phyloP scores from a whole-genome alignment of 2,888 invertebrate genomes.

The Bhutanitis thaidina region DNA sequence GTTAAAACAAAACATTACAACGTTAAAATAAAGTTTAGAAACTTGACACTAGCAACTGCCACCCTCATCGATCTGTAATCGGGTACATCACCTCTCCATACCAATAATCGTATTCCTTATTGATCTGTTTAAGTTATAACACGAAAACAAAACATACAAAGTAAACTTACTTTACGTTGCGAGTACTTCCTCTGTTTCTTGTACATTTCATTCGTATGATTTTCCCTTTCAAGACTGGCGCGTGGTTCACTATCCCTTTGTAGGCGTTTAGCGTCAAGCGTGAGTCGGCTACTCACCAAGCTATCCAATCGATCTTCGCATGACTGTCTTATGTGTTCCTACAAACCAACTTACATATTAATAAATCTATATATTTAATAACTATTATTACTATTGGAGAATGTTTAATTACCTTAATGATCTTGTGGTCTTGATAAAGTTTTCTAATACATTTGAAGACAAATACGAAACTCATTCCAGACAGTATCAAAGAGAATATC shows the following conservation, averaged over 20 bases:
- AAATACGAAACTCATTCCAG: constrained; percentile 93
- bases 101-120: too few relatives aligned
- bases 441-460: constrained; percentile 93
- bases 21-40: too few relatives aligned
- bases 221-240: constrained; percentile 66
- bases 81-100: too few relatives aligned
- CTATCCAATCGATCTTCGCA: constrained; percentile 87
- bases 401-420: constrained; percentile 85
- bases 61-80: too few relatives aligned
- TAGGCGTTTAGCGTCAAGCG: constrained; percentile 56
- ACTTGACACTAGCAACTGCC: too few relatives aligned
- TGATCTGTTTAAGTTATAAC: too few relatives aligned
- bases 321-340: constrained; percentile 84
- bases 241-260: constrained; percentile 58
- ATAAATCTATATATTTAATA: too few relatives aligned
- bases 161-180: constrained; percentile 50
- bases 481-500: constrained; percentile 91
- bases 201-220: constrained; percentile 70
- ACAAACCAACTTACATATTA: neutral
- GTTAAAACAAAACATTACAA: too few relatives aligned
- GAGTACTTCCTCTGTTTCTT: constrained; percentile 63
- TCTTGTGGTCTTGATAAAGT: constrained; percentile 90
- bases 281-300: constrained; percentile 48
- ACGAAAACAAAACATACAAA: too few relatives aligned
- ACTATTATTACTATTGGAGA: neutral